phyloP scores from a whole-genome alignment of 2,113 vertebrate species.

The Tragelaphus buxtoni region DNA sequence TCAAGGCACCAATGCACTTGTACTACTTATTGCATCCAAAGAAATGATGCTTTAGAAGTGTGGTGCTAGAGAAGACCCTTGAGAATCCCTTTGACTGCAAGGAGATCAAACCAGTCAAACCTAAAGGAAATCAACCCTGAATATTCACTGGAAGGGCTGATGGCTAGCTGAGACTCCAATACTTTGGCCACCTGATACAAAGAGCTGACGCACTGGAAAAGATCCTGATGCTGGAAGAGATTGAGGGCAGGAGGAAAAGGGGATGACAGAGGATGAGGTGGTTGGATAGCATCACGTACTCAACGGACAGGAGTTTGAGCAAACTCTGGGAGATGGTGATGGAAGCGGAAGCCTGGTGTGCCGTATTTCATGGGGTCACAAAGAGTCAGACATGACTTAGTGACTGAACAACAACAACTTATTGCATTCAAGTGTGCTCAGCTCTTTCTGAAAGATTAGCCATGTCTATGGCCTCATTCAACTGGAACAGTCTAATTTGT shows the following conservation, averaged over 20 bases:
- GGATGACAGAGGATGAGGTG: background rate
- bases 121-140: background rate
- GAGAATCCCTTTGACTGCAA: background rate
- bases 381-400: background rate
- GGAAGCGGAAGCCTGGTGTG: background rate
- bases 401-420: background rate
- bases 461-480: background rate
- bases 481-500: constrained; percentile 13
- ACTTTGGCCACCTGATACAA: background rate
- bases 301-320: background rate
- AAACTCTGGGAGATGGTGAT: background rate
- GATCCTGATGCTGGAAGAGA: background rate
- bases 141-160: background rate
- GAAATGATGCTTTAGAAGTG: background rate
- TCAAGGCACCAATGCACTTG: background rate
- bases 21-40: background rate
- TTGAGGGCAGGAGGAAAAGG: background rate
- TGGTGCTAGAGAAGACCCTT: background rate
- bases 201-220: background rate
- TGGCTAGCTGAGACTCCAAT: background rate
- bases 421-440: background rate
- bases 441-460: background rate
- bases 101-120: background rate
- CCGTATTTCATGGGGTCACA: background rate
- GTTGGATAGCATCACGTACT: background rate